Percentiles rank a stretch among this genome's conserved stretches.
Conservation (phyloP, 2,797 vertebrate species). For the Amniataba percoides region DNA sequence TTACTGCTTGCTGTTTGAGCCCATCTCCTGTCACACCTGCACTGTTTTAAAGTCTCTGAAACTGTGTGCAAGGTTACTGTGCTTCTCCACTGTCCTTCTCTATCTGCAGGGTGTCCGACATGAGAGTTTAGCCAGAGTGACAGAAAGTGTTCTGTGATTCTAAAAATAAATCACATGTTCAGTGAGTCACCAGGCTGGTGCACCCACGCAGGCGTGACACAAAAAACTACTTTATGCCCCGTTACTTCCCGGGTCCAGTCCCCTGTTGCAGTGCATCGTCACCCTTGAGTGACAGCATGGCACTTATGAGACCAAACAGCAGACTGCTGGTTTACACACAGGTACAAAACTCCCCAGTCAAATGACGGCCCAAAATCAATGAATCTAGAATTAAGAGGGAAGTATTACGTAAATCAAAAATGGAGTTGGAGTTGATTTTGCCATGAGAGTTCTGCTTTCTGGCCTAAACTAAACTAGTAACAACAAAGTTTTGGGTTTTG, state of each 20-base stretch:
- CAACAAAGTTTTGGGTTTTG: neutral
- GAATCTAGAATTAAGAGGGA: neutral
- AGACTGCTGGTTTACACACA: neutral
- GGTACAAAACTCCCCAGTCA: neutral
- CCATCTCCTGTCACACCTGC: neutral
- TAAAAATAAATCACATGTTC: constrained; percentile 73
- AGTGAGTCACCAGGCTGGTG: constrained; percentile 67
- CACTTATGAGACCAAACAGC: neutral
- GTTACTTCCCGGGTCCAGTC: neutral
- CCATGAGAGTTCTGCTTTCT: neutral
- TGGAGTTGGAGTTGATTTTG: neutral
- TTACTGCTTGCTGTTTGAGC: neutral
- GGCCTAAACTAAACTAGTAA: neutral
- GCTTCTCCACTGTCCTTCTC: constrained; percentile 12
- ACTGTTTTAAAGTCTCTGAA: constrained; percentile 5
- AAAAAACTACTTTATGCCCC: constrained; percentile 29
- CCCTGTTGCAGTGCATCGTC: neutral
- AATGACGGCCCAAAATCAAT: neutral
- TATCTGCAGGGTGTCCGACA: constrained; percentile 57
- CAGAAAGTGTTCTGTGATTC: constrained; percentile 57
- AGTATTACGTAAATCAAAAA: neutral
- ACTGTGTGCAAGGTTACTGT: neutral
- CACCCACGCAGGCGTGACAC: constrained; percentile 21
- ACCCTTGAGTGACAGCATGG: neutral
- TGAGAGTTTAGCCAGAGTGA: constrained; percentile 60